A percentile compares a stretch with the other conserved stretches of the same genome.
phyloP scores from a whole-genome alignment of 1,140 invertebrate species.

The Bombus pascuorum region DNA sequence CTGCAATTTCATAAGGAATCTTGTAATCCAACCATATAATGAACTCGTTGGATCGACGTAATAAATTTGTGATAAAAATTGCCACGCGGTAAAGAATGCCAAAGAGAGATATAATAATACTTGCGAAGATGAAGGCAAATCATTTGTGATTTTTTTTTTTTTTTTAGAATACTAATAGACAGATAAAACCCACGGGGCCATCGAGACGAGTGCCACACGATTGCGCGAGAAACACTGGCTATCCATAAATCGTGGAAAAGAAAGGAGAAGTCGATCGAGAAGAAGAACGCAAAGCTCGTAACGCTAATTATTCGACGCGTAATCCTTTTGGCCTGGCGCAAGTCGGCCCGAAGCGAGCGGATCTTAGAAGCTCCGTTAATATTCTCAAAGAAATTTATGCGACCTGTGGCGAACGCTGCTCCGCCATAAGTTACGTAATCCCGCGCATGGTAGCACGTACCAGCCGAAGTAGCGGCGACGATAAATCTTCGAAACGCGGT shows the following conservation, averaged over 20 bases:
- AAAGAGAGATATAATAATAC: background rate
- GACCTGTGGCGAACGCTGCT: constrained; percentile 27
- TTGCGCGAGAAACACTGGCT: too few species aligned
- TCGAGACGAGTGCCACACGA: too few species aligned
- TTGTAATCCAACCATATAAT: constrained; percentile 18
- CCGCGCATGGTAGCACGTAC: constrained; percentile 47
- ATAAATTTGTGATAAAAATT: constrained; percentile 19
- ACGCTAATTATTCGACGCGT: background rate
- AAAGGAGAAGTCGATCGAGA: too few species aligned
- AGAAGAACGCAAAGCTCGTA: background rate
- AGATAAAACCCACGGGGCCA: too few species aligned
- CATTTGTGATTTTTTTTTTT: background rate
- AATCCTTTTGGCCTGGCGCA: constrained; percentile 1
- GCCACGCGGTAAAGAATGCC: background rate
- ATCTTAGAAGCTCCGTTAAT: constrained; percentile 46
- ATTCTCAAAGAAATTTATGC: constrained; percentile 51
- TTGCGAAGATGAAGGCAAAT: background rate
- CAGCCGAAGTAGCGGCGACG: constrained; percentile 41
- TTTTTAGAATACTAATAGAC: too few species aligned
- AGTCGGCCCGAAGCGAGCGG: constrained; percentile 29
- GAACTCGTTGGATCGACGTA: background rate
- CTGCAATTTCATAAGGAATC: constrained; percentile 40
- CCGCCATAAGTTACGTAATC: constrained; percentile 51
- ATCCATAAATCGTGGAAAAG: too few species aligned
- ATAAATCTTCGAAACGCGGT: constrained; percentile 61